Evolutionary conservation across 2,113 vertebrate species (phyloP), one percentile per base, ranked within the genome.

Genomic region (Periophthalmodon schlosseri): DNA sequence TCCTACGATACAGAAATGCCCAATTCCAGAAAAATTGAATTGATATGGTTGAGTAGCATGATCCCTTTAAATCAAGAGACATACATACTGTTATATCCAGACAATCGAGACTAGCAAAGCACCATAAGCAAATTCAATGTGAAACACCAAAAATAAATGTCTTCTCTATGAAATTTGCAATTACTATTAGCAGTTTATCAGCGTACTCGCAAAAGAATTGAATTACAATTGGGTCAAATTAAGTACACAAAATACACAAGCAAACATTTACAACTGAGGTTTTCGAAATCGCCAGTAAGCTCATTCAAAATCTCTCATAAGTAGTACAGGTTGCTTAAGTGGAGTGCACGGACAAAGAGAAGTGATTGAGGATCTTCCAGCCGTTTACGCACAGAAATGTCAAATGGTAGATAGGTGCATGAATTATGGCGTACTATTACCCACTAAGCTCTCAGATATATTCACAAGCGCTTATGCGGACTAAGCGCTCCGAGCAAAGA

Each of bases 401-500:
- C 77, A 44, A 78, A 81, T 20, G 60, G 74, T 70, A 76, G 81
- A n/a, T 65, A 65, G 34, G 34, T 39, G 81, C 79, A 78, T 86
- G 86, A 72, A 80, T 87, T 84, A 88, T 79, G 69, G 80, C 74
- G 78, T 72, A 78, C 60, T 73, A 68, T 70, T 54, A 87, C 78
- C 73, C 76, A 78, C 76, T 86, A 79, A 80, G 83, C 82, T 64
- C 66, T 75, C 80, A 84, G 80, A 82, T 81, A 57, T 69, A 72
- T 81, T 79, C 69, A 75, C 69, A 84, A 70, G 70, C 6, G 28
- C 84, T 81, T 72, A 82, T 66, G 46, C 72, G 46, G 67, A 69
- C 68, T 70, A 68, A 73, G 79, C 70, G 66, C 69, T 72, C 39
- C 63, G 86, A 84, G 85, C 80, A n/a, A 60, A 76, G 74, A 33